A percentile compares a stretch with the other conserved stretches of the same genome.
phyloP scores from a whole-genome alignment of 2,888 invertebrate genomes.

The Leptopilina syphax region DNA sequence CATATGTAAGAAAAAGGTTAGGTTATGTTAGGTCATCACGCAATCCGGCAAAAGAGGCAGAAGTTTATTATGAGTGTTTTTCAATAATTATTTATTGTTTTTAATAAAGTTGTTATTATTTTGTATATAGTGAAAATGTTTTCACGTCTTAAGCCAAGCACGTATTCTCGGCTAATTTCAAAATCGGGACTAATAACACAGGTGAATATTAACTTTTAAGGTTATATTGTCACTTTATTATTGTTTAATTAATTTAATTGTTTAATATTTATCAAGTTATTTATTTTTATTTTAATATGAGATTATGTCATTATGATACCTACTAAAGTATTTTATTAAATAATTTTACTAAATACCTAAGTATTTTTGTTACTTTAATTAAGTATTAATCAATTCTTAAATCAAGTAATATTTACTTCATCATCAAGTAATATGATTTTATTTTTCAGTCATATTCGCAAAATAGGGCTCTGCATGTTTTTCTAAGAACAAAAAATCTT shows the following conservation, averaged over 20 bases:
- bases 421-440: not conserved
- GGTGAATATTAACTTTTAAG: slow-evolving; percentile 19
- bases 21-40: too few relatives aligned
- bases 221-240: slow-evolving; percentile 8
- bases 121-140: slow-evolving; percentile 16
- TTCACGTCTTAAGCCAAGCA: slow-evolving; percentile 1
- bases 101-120: not conserved
- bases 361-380: too few relatives aligned
- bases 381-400: too few relatives aligned
- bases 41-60: not conserved
- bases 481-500: not conserved
- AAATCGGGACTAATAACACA: not conserved
- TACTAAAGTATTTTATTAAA: not conserved
- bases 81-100: not conserved
- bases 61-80: slow-evolving; percentile 1
- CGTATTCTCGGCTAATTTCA: not conserved
- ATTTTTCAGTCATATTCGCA: slow-evolving; percentile 19
- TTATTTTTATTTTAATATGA: not conserved
- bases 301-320: not conserved
- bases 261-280: not conserved
- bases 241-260: too few relatives aligned
- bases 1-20: too few relatives aligned
- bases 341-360: too few relatives aligned
- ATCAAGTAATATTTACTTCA: not conserved
- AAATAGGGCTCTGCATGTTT: slow-evolving; percentile 11